Evolutionary conservation across 2,113 vertebrate species (phyloP).

Genomic region (Sarotherodon lohbergeri): DNA sequence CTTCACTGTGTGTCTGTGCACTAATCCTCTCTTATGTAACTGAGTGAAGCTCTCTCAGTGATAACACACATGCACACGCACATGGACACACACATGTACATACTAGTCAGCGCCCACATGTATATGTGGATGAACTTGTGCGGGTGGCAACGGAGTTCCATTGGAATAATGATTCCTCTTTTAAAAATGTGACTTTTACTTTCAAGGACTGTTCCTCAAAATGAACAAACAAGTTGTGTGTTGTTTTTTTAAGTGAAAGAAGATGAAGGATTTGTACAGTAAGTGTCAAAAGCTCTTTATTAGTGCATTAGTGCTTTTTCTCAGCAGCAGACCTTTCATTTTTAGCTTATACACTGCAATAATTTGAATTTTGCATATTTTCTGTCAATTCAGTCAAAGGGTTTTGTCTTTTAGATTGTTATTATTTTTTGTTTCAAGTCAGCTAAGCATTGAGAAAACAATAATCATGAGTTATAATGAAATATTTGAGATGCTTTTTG

Average conservation of each 20-base stretch:
- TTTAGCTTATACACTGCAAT: not conserved
- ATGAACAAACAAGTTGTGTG: not conserved
- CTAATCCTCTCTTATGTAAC: conserved; percentile 69
- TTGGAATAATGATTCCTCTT: not conserved
- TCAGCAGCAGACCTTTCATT: not conserved
- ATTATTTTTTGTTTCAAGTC: not conserved
- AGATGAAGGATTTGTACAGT: conserved; percentile 6
- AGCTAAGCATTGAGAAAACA: not conserved
- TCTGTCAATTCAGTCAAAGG: not conserved
- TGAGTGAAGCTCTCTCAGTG: not conserved
- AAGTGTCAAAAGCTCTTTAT: not conserved
- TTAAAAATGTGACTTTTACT: not conserved
- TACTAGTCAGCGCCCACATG: not conserved
- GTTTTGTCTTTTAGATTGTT: not conserved
- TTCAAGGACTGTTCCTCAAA: not conserved
- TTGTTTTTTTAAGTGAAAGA: not conserved
- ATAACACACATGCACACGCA: not conserved
- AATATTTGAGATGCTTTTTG: not conserved
- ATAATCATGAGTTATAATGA: not conserved
- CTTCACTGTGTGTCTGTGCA: conserved; percentile 2
- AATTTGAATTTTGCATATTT: not conserved
- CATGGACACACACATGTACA: not conserved
- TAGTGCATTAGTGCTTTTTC: not conserved
- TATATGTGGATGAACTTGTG: not conserved
- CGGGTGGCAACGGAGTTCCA: not conserved